Conservation (phyloP, 2,797 vertebrate species). For the Vireo griseus region DNA sequence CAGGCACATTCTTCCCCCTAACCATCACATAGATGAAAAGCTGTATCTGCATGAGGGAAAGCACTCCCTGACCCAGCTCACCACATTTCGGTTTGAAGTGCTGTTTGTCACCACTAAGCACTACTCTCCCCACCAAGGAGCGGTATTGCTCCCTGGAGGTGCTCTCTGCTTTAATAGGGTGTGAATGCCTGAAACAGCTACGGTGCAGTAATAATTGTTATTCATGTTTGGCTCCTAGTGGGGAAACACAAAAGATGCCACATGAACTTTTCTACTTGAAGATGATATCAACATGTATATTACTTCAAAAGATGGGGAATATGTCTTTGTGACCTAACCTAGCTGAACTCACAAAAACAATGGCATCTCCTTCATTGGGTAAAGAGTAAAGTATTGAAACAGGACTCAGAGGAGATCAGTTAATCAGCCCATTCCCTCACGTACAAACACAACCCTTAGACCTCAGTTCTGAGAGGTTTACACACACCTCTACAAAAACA, state of each 20-base stretch:
- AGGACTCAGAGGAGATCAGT: not conserved
- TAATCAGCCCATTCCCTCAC: not conserved
- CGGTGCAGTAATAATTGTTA: conserved; percentile 14
- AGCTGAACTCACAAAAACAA: conserved; percentile 21
- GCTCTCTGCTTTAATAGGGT: conserved; percentile 27
- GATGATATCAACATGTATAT: conserved; percentile 6
- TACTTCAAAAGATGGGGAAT: conserved; percentile 42
- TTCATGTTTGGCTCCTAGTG: conserved; percentile 17
- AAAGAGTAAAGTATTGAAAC: not conserved
- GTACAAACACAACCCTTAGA: not conserved
- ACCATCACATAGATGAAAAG: not conserved
- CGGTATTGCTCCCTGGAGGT: conserved; percentile 18
- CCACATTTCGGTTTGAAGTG: conserved; percentile 12
- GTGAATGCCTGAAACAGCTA: not conserved
- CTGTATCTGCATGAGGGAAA: not conserved
- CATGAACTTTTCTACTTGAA: conserved; percentile 39
- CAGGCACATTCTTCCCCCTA: not conserved
- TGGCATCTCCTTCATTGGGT: not conserved
- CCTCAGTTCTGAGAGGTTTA: not conserved
- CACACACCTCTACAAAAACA: not conserved
- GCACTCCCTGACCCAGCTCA: conserved; percentile 4
- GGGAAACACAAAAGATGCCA: conserved; percentile 42
- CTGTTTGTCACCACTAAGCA: conserved; percentile 43
- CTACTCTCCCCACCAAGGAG: conserved; percentile 42
- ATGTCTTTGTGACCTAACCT: not conserved